Percentiles rank a stretch among this genome's conserved stretches.
Evolutionary conservation across 2,888 invertebrate genomes (phyloP).

Genomic region (Patella ulyssiponensis): DNA sequence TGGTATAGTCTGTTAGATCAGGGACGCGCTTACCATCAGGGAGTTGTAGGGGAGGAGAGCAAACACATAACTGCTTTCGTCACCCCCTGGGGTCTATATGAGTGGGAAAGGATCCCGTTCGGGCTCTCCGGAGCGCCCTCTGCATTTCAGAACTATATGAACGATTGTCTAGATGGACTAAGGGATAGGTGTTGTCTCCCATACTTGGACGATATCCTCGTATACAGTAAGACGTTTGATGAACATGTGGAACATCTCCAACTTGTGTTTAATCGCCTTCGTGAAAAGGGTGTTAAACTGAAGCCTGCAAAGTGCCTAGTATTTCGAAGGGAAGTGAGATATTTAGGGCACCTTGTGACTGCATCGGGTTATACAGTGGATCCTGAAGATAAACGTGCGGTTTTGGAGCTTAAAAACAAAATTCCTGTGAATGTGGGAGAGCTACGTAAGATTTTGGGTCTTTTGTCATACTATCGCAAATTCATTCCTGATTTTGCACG

Average conservation of each 20-base stretch:
- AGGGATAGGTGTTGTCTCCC: slow-evolving; percentile 16
- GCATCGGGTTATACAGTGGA: slow-evolving; percentile 23
- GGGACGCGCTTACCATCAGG: slow-evolving; percentile 29
- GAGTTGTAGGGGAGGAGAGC: background rate
- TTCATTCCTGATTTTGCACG: slow-evolving; percentile 21
- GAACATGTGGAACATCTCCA: slow-evolving; percentile 13
- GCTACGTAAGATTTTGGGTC: slow-evolving; percentile 8
- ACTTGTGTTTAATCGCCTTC: slow-evolving; percentile 18
- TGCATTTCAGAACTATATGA: slow-evolving; percentile 21
- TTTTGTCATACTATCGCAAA: slow-evolving; percentile 14
- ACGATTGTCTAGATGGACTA: slow-evolving; percentile 17
- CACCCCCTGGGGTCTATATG: slow-evolving; percentile 30
- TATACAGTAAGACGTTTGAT: slow-evolving; percentile 17
- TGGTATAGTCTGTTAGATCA: slow-evolving; percentile 18
- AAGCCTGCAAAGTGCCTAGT: slow-evolving; percentile 23
- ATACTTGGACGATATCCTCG: slow-evolving; percentile 28
- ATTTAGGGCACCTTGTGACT: slow-evolving; percentile 27
- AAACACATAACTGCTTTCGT: slow-evolving; percentile 4
- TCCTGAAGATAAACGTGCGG: slow-evolving; percentile 22
- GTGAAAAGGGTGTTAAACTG: slow-evolving; percentile 18
- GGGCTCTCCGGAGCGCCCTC: slow-evolving; percentile 17
- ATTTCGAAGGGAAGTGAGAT: slow-evolving; percentile 16
- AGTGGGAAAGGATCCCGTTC: slow-evolving; percentile 27
- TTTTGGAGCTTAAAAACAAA: slow-evolving; percentile 15
- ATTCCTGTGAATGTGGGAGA: slow-evolving; percentile 1